These are phyloP conservation scores for Drosophila sturtevanti DNA, from an alignment of 1,140 invertebrate species.

Conservation along the genomic window DNA sequence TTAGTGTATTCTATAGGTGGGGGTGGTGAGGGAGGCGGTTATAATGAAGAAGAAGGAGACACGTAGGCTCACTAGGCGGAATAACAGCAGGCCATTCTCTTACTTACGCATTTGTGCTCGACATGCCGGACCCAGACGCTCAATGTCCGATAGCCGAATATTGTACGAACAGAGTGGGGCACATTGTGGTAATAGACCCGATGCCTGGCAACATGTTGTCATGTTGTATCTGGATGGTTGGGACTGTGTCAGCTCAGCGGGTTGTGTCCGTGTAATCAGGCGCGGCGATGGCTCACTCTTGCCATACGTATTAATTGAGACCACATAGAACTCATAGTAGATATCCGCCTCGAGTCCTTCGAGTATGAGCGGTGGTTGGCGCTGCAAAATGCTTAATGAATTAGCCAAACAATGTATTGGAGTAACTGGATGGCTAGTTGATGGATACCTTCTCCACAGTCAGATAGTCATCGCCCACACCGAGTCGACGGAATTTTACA, in stretches of 20 bases:
- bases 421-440: not conserved
- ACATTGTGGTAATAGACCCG: slow-evolving; percentile 88
- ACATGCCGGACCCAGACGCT: slow-evolving; percentile 84
- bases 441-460: slow-evolving; percentile 83
- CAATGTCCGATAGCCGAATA: slow-evolving; percentile 90
- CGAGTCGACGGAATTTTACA: slow-evolving; percentile 86
- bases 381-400: slow-evolving; percentile 82
- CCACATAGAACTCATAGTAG: slow-evolving; percentile 91
- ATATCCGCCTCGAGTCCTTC: slow-evolving; percentile 88
- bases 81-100: slow-evolving; percentile 28
- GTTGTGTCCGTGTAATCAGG: slow-evolving; percentile 89
- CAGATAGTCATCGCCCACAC: slow-evolving; percentile 84
- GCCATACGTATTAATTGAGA: slow-evolving; percentile 91
- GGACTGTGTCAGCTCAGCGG: slow-evolving; percentile 59
- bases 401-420: slow-evolving; percentile 42
- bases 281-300: slow-evolving; percentile 89
- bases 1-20: slow-evolving; percentile 47
- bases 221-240: slow-evolving; percentile 86
- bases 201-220: slow-evolving; percentile 89
- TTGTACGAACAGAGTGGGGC: slow-evolving; percentile 92
- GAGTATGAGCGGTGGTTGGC: slow-evolving; percentile 88
- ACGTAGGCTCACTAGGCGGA: too few species aligned
- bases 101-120: slow-evolving; percentile 82
- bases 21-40: not conserved
- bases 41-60: too few species aligned